phyloP scores from a whole-genome alignment of 2,888 invertebrate species.

The Ceratothoa steindachneri region DNA sequence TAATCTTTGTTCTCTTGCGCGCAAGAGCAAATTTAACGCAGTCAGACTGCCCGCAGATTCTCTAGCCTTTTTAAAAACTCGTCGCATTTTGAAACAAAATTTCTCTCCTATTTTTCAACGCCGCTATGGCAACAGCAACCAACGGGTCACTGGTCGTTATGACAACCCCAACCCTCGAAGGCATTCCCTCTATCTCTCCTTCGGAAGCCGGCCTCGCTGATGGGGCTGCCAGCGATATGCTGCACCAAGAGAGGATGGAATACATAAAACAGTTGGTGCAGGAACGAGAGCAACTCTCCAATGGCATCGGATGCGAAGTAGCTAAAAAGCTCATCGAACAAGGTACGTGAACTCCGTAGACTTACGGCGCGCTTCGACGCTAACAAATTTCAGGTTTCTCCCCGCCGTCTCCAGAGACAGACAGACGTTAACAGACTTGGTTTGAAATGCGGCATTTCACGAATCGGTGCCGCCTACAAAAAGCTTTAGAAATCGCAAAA shows the following conservation, averaged over 20 bases:
- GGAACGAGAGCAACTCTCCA: constrained; percentile 31
- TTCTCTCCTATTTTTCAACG: too few species aligned
- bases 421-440: too few species aligned
- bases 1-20: background rate
- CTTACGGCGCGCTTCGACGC: too few species aligned
- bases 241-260: constrained; percentile 44
- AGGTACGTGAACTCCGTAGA: constrained; percentile 21
- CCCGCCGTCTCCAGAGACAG: too few species aligned
- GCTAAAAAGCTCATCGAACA: constrained; percentile 44
- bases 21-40: background rate
- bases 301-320: constrained; percentile 34
- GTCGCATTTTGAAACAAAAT: too few species aligned
- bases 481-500: too few species aligned
- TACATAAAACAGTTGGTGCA: constrained; percentile 40
- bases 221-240: constrained; percentile 30
- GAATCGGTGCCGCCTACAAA: too few species aligned
- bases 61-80: background rate
- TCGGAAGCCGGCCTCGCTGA: constrained; percentile 8
- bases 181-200: background rate
- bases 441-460: too few species aligned
- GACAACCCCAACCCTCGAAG: constrained; percentile 19
- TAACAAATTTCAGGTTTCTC: too few species aligned
- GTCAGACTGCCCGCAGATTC: background rate
- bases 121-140: background rate
- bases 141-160: background rate